Percentiles rank a stretch among this genome's conserved stretches.
These are phyloP conservation scores for Pachycephala philippinensis DNA, from an alignment of 2,113 vertebrate genomes.

Conservation along the genomic window DNA sequence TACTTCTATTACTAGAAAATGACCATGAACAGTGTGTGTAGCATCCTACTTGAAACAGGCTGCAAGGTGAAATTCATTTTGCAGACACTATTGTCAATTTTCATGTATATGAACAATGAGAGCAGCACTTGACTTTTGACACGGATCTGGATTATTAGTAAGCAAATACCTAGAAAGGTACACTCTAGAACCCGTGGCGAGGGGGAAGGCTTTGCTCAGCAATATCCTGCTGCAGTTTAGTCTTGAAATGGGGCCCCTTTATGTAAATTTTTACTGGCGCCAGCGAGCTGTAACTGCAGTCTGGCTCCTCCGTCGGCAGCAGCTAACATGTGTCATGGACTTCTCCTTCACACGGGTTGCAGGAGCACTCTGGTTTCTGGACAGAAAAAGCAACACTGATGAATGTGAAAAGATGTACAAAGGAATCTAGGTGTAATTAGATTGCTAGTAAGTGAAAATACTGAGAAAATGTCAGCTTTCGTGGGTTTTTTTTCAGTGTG, in stretches of 20 bases:
- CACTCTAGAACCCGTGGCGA: conserved; percentile 57
- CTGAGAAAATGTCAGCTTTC: background rate
- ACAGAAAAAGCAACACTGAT: background rate
- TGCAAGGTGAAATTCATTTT: background rate
- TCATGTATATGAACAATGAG: background rate
- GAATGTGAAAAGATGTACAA: background rate
- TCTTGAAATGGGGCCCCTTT: conserved; percentile 53
- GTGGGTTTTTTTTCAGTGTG: background rate
- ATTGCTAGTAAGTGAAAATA: background rate
- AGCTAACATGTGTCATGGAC: conserved; percentile 70
- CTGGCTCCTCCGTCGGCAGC: conserved; percentile 40
- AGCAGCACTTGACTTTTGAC: background rate
- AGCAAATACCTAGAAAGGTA: background rate
- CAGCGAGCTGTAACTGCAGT: conserved; percentile 68
- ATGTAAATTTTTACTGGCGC: conserved; percentile 70
- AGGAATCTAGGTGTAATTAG: background rate
- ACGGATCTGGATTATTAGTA: conserved; percentile 15
- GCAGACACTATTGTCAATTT: background rate
- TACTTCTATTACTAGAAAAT: background rate
- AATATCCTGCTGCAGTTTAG: conserved; percentile 18
- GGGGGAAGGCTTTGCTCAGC: conserved; percentile 1
- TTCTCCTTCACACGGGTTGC: conserved; percentile 21
- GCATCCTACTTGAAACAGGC: background rate
- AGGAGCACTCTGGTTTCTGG: conserved; percentile 10
- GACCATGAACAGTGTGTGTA: background rate